Evolutionary conservation across 2,888 invertebrate species (phyloP), one percentile per base, ranked within the genome.

Genomic region (Meliscaeva auricollis): DNA sequence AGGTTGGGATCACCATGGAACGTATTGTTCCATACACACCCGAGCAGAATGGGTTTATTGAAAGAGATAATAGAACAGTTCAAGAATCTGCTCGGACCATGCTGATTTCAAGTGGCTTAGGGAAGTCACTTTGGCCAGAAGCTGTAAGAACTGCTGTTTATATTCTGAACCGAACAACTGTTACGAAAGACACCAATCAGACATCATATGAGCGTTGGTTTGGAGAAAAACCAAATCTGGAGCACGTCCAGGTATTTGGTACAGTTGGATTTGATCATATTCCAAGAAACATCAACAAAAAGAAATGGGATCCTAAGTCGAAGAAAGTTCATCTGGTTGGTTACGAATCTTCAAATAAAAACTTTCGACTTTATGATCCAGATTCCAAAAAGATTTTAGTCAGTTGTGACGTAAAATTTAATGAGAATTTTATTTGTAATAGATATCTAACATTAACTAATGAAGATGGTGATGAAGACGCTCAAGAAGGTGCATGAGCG

Each of bases 41-140:
- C n/a, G n/a, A n/a, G n/a, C n/a, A n/a, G n/a, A n/a, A n/a, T n/a
- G n/a, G n/a, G n/a, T n/a, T n/a, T n/a, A n/a, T n/a, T n/a, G n/a
- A n/a, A n/a, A n/a, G n/a, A n/a, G n/a, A n/a, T n/a, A n/a, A n/a
- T n/a, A n/a, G n/a, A n/a, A n/a, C n/a, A n/a, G n/a, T n/a, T n/a
- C n/a, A n/a, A n/a, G n/a, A n/a, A n/a, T n/a, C n/a, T n/a, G n/a
- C n/a, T n/a, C n/a, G n/a, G 44, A 87, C 87, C n/a, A 88, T 89
- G 88, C 60, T 89, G 13, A 56, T 88, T 9, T 87, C 87, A 48
- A 83, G 88, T 32, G 69, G 75, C 17, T 54, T 89, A 20, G 62
- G 74, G 5, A 78, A 87, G 46, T 35, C 48, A 6, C 87, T 88
- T 35, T 89, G 89, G 88, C 88, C 87, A 56, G 89, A 89, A 68